Base-by-base conservation (phyloP, 2,888 invertebrate genomes). In the Cylloceria caligata region DNA sequence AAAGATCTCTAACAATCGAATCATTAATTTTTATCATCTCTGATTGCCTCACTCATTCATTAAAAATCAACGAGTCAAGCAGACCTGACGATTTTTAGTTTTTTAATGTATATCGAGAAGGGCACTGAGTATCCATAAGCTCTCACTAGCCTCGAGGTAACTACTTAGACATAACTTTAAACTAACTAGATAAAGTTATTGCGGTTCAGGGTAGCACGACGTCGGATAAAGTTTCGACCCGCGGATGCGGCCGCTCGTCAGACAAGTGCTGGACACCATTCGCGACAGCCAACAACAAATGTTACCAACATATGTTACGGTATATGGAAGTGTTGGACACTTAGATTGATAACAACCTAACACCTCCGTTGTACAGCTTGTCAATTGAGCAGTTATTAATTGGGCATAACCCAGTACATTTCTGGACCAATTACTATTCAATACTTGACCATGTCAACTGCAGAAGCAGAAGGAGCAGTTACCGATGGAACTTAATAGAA, bases 161-260 rank as follows among this genome's bases (percentile, higher is more conserved):
- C 62, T 49, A 9, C 64, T 49, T 64, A 69, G 84, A 84, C 85
- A 84, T 84, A 88, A 88, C 87, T 87, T 83, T 73, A 39, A 85
- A 49, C 86, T 85, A 86, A 88, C 87, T 86, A 86, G 88, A 85
- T 88, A 88, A 88, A 88, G 87, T 86, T 83, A 86, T 86, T 86
- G 85, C 72, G 87, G 86, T 84, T 80, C 74, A 73, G 52, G 72
- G 81, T 85, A 86, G 86, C 83, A 87, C 85, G n/a, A n/a, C n/a
- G 86, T 86, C 84, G 86, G 84, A 85, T 83, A 85, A 80, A 83
- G 83, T 85, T 83, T 74, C 62, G 68, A 72, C 47, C 21, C 78
- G 68, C 27, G 75, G 67, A 42, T 42, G 0, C 42, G 45, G 65
- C 34, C 67, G 64, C 78, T 67, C 82, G 77, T 84, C 80, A 69